Conservation (phyloP, 2,113 vertebrate species). For the Labeo catla region DNA sequence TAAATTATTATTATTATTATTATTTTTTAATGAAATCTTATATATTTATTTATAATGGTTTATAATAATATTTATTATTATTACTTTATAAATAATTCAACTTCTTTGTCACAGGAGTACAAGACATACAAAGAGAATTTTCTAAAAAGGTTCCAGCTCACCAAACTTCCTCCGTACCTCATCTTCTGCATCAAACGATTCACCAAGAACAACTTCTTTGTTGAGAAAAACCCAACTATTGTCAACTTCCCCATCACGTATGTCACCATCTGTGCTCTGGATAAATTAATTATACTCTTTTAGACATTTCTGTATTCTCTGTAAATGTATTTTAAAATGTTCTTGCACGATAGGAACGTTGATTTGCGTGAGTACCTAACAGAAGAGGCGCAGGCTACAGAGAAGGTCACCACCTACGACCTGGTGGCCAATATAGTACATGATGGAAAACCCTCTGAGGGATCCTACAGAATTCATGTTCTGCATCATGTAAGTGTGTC, state of each 20-base stretch:
- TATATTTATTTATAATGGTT: not conserved
- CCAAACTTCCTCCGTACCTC: constrained; percentile 92
- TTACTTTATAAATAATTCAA: not conserved
- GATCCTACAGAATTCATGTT: constrained; percentile 94
- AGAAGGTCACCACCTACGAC: constrained; percentile 90
- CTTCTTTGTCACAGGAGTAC: constrained; percentile 82
- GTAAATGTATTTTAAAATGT: not conserved
- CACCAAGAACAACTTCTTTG: constrained; percentile 99
- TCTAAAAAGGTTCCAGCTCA: constrained; percentile 95
- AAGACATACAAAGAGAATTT: constrained; percentile 99
- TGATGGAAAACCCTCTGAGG: constrained; percentile 91
- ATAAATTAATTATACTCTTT: not conserved
- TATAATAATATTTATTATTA: not conserved
- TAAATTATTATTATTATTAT: no score
- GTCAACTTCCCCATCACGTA: constrained; percentile 99
- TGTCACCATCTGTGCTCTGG: constrained; percentile 51
- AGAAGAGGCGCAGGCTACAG: constrained; percentile 86
- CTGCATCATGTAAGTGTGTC: constrained; percentile 87
- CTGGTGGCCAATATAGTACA: constrained; percentile 93
- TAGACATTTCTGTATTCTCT: not conserved
- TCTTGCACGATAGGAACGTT: constrained; percentile 78
- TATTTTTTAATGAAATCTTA: no score
- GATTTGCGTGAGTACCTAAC: constrained; percentile 92
- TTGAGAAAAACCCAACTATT: constrained; percentile 98
- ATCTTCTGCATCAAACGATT: constrained; percentile 99